Evolutionary conservation across 1,140 invertebrate genomes (phyloP), one percentile per base, ranked within the genome.

Genomic region (Idris sp.): DNA sequence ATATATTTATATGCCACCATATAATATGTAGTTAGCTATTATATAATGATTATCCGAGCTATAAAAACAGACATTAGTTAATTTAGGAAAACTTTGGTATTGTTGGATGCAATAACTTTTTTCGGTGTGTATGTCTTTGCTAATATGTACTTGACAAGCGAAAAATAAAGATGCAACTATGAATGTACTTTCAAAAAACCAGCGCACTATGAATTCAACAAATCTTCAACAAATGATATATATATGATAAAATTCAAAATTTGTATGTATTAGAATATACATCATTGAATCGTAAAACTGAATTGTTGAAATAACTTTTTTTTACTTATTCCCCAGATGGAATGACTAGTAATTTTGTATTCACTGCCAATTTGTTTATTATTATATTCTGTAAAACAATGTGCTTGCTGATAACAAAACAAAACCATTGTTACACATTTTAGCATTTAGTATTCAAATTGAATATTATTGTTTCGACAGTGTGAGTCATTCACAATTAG

Each of bases 291-390:
- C 46, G 36, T 51, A 54, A 38, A 40, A 65, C 36, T 33, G 38
- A 26, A 36, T 35, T 28, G 18, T 59, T 64, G 56, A 4, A 61
- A 40, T 18, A 16, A 48, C 41, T 71, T 62, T 68, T 28, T 71
- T 62, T 68, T 28, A 69, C 69, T 65, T 74, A 75, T 73, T 62
- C 49, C 59, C 74, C 31, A 53, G 51, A 48, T 69, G 72, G 56
- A 69, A 44, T 69, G 49, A 68, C 62, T 69, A 62, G 41, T 76
- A 78, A 46, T 78, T 78, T 61, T 76, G n/a, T 68, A 79, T 75
- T 82, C 78, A 84, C 83, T 86, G 82, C 82, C 82, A 81, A 83
- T 76, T 79, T 65, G 79, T 78, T 72, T 49, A 79, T 79, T 77
- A 33, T 79, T 82, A 54, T 76, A 76, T 43, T n/a, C n/a, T n/a